These are phyloP conservation scores for Sebastes iracundus DNA, from an alignment of 2,797 vertebrate genomes.

Conservation along the genomic window DNA sequence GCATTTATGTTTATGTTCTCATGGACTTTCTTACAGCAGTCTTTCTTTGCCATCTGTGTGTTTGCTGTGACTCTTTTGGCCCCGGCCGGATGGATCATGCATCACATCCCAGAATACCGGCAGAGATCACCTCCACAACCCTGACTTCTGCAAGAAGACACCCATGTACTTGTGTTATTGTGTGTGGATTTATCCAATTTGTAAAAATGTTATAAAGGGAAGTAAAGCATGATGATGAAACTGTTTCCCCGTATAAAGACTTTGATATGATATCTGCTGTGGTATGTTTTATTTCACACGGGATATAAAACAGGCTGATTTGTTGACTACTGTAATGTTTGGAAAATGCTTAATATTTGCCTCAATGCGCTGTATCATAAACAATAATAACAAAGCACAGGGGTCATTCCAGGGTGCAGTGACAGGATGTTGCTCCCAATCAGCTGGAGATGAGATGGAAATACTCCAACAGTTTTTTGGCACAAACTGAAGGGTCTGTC, in stretches of 20 bases:
- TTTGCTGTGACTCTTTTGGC: slow-evolving; percentile 81
- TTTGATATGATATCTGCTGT: background rate
- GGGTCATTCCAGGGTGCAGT: slow-evolving; percentile 11
- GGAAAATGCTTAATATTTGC: background rate
- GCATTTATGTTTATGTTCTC: background rate
- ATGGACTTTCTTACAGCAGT: slow-evolving; percentile 77
- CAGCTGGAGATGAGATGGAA: slow-evolving; percentile 38
- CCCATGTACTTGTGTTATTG: background rate
- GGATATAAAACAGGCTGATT: background rate
- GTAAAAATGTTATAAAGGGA: background rate
- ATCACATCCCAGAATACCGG: slow-evolving; percentile 80
- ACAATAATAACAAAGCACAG: background rate
- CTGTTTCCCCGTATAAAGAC: slow-evolving; percentile 21
- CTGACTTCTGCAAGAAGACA: slow-evolving; percentile 36
- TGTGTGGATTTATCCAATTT: background rate
- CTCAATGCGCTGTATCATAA: background rate
- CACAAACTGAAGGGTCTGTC: slow-evolving; percentile 12
- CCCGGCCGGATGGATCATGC: slow-evolving; percentile 86
- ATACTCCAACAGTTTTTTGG: slow-evolving; percentile 26
- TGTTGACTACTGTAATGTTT: background rate
- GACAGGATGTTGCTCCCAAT: slow-evolving; percentile 33
- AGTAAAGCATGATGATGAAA: background rate
- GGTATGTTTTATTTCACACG: slow-evolving; percentile 1
- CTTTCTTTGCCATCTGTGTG: slow-evolving; percentile 76
- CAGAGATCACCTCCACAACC: slow-evolving; percentile 57